Evolutionary conservation across 2,113 vertebrate genomes (phyloP), one percentile per base, ranked within the genome.

Genomic region (Bagarius yarrelli): DNA sequence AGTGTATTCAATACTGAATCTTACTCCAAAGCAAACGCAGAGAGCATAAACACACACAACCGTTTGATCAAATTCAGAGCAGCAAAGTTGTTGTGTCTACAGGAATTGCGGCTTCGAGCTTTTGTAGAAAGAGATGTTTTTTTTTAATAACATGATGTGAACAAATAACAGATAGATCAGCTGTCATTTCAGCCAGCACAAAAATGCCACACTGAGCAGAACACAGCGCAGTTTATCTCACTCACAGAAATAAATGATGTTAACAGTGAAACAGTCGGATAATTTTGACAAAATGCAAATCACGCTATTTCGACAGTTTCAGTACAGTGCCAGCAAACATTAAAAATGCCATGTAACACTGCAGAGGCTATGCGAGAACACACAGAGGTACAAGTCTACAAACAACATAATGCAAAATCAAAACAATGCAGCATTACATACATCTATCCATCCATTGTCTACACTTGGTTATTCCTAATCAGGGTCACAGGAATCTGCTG

Each of bases 191-290:
- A 36, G 30, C 77, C 81, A 60, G 52, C 76, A 32, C 81, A 61
- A 53, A 69, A 57, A 36, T 47, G 60, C 78, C 81, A 70, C 36
- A 84, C 79, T 71, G 74, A 86, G 80, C 18, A 79, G 75, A 23
- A 59, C 75, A 83, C 5, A 66, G 12, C 11, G 36, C 70, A 50
- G 40, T 70, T 67, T 50, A 70, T 70, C 40, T 18, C 15, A 0
- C 40, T 44, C 32, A 66, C 63, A 66, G 63, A 12, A 66, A 36
- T 11, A 36, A 66, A 66, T 66, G 63, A 32, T 0, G 34, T 66
- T 36, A 64, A 64, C 2, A 13, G 32, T 44, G 64, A 11, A 67
- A 67, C 21, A 40, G 19, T 40, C 19, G 4, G 8, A 21, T 34
- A 21, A 34, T 36, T 36, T 64, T 19, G n/a, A 66, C 32, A 66